Evolutionary conservation across 1,140 invertebrate genomes (phyloP).

Genomic region (Bombus confusus): DNA sequence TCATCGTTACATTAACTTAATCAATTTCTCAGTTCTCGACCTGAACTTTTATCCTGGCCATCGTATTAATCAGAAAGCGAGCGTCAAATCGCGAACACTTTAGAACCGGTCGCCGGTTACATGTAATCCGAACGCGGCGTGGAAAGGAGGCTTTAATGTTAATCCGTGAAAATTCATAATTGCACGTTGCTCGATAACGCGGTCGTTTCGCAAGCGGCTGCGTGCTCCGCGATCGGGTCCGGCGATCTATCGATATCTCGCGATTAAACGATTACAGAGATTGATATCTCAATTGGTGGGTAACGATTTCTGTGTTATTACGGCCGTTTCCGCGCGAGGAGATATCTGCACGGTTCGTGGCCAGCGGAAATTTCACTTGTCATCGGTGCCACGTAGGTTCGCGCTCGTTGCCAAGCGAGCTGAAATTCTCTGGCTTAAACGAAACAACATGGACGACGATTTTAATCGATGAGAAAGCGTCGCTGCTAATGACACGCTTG

Average conservation of each 20-base stretch:
- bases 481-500: neutral
- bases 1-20: neutral
- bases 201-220: constrained; percentile 47
- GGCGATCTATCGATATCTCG: constrained; percentile 58
- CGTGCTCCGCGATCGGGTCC: constrained; percentile 30
- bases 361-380: constrained; percentile 58
- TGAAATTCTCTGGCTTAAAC: constrained; percentile 45
- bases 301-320: constrained; percentile 61
- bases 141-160: constrained; percentile 57
- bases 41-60: neutral
- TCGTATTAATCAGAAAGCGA: neutral
- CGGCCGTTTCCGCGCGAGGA: constrained; percentile 51
- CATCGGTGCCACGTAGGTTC: constrained; percentile 32
- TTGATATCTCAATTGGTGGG: constrained; percentile 69
- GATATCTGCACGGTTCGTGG: constrained; percentile 32
- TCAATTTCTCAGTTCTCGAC: too few relatives aligned
- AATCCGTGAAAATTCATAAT: constrained; percentile 69
- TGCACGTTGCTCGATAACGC: constrained; percentile 54
- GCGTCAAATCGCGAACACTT: neutral
- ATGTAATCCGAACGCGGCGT: constrained; percentile 15
- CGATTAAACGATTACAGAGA: constrained; percentile 68
- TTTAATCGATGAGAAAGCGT: too few relatives aligned
- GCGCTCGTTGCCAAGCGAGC: constrained; percentile 15
- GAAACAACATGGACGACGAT: neutral
- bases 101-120: constrained; percentile 22